Evolutionary conservation across 2,888 invertebrate species (phyloP), one percentile per base, ranked within the genome.

Genomic region (Nymphalis urticae): DNA sequence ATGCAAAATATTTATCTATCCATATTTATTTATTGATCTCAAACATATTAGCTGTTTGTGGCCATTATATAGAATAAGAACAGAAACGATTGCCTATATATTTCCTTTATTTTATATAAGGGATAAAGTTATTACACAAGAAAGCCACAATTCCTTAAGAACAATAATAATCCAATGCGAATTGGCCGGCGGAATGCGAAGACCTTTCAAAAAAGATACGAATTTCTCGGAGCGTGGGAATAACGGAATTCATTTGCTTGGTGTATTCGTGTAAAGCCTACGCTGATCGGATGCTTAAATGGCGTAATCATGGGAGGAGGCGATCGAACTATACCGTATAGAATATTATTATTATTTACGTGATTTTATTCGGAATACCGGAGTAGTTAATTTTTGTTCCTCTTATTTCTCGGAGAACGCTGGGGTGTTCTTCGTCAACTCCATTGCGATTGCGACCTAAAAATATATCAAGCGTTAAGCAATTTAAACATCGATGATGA

Each of bases 141-240:
- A 63, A 56, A 60, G 32, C 51, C 53, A 17, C 48, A 56, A 68
- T 66, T 19, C 63, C 59, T 68, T 63, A 64, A 66, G 66, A 69
- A 69, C 68, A 68, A 69, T 66, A 68, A 72, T 72, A 67, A 71
- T 71, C 64, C 56, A 66, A 66, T 64, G 73, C 61, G 71, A 75
- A 75, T 73, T 72, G 71, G 71, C 64, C 68, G 71, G 62, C 63
- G 70, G 73, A 71, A 75, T 70, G 73, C 62, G 71, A 66, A 66
- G 58, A 64, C 68, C 77, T 73, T 76, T 79, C 76, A 78, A 79
- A 80, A 78, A 76, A 76, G 58, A 58, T 58, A 78, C 77, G 79
- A 77, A 76, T 85, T 84, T 86, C 86, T 84, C 80, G 80, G 82
- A 82, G 86, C 90, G 90, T 89, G 90, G 89, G 90, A 89, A 89